Conservation (phyloP, 2,797 vertebrate genomes). For the Avahi laniger region DNA sequence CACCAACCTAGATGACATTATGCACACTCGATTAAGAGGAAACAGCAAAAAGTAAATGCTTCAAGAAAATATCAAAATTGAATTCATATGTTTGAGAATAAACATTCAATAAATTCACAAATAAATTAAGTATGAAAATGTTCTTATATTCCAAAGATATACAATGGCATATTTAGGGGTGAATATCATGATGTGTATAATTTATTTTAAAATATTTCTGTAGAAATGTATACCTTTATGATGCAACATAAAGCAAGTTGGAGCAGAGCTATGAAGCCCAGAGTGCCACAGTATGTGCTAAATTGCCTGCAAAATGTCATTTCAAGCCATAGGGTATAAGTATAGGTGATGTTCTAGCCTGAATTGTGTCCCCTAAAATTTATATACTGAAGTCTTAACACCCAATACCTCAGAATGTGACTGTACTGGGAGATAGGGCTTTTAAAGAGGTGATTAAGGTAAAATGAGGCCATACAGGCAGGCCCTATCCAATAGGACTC, state of each 20-base stretch:
- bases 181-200: neutral
- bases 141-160: neutral
- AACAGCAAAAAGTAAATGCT: neutral
- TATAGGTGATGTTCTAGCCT: neutral
- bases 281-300: accelerated
- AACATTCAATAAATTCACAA: neutral
- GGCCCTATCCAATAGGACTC: neutral
- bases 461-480: neutral
- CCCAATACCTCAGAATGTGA: neutral
- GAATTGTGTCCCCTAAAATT: neutral
- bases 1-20: neutral
- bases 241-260: neutral
- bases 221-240: neutral
- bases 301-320: neutral
- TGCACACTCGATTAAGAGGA: neutral
- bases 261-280: neutral
- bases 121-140: neutral
- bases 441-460: neutral
- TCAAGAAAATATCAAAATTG: neutral
- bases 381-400: neutral
- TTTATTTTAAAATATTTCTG: neutral
- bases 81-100: neutral
- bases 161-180: neutral
- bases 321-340: neutral
- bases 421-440: neutral